phyloP scores from a whole-genome alignment of 2,888 invertebrate species.

The Eudemis profundana region DNA sequence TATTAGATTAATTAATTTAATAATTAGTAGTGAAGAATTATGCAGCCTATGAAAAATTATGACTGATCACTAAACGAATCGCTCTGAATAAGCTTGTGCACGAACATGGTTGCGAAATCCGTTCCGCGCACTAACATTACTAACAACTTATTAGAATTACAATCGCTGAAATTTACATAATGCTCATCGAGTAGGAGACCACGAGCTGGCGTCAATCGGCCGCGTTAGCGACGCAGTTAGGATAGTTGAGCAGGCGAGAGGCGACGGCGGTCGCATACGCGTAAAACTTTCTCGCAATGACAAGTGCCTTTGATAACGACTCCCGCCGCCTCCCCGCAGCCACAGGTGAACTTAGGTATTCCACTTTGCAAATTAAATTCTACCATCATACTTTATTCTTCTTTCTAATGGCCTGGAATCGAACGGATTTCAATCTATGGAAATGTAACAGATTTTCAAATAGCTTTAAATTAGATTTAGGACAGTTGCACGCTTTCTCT shows the following conservation, averaged over 20 bases:
- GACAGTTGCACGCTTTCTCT: conserved; percentile 65
- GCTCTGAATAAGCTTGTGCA: neutral
- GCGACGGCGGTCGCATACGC: conserved; percentile 53
- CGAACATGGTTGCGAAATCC: neutral
- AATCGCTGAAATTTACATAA: conserved; percentile 26
- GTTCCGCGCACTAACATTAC: neutral
- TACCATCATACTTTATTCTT: conserved; percentile 57
- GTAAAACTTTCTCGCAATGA: conserved; percentile 57
- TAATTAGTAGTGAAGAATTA: neutral
- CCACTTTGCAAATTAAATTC: conserved; percentile 69
- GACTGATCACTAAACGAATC: neutral
- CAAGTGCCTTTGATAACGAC: conserved; percentile 61
- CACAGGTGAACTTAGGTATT: conserved; percentile 57
- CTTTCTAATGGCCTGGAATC: conserved; percentile 45
- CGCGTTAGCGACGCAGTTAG: conserved; percentile 55
- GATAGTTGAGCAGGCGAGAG: conserved; percentile 54
- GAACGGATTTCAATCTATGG: conserved; percentile 53
- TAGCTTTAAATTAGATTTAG: conserved; percentile 71
- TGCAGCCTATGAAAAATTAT: neutral
- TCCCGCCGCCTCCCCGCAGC: conserved; percentile 41
- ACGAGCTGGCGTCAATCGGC: conserved; percentile 44
- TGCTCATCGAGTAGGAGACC: conserved; percentile 21
- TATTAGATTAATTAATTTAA: neutral
- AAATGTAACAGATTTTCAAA: conserved; percentile 52
- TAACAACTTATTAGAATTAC: conserved; percentile 8